These are phyloP conservation scores for Notolepis coatsorum DNA, from an alignment of 2,797 vertebrate genomes.

Conservation along the genomic window DNA sequence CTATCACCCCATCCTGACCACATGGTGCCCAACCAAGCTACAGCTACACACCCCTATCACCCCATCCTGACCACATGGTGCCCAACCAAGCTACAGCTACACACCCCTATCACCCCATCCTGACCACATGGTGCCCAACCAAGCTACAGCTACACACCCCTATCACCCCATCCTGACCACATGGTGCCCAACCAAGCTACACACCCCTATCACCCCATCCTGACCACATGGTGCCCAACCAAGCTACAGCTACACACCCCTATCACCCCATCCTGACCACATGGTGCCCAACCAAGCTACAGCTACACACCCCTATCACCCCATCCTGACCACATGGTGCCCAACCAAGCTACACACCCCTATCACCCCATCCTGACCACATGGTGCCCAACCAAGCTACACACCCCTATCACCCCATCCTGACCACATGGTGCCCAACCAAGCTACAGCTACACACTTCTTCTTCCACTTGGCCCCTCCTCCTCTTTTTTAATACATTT, in stretches of 20 bases:
- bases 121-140: constrained; percentile 55
- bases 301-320: constrained; percentile 33
- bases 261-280: constrained; percentile 57
- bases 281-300: constrained; percentile 49
- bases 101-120: constrained; percentile 46
- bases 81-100: constrained; percentile 14
- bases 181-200: too few relatives aligned
- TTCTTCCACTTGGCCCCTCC: constrained; percentile 42
- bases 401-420: constrained; percentile 46
- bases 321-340: constrained; percentile 48
- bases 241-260: constrained; percentile 21
- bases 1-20: constrained; percentile 65
- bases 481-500: constrained; percentile 1
- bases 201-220: too few relatives aligned
- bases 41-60: constrained; percentile 28
- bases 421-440: constrained; percentile 54
- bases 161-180: constrained; percentile 57
- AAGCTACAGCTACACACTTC: constrained; percentile 38
- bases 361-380: constrained; percentile 63
- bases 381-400: constrained; percentile 22
- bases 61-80: constrained; percentile 62
- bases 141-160: constrained; percentile 32
- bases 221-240: constrained; percentile 37
- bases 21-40: constrained; percentile 21
- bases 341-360: too few relatives aligned